A percentile compares a stretch with the other conserved stretches of the same genome.
Conservation (phyloP, 2,797 vertebrate genomes). For the Chelonia mydas region DNA sequence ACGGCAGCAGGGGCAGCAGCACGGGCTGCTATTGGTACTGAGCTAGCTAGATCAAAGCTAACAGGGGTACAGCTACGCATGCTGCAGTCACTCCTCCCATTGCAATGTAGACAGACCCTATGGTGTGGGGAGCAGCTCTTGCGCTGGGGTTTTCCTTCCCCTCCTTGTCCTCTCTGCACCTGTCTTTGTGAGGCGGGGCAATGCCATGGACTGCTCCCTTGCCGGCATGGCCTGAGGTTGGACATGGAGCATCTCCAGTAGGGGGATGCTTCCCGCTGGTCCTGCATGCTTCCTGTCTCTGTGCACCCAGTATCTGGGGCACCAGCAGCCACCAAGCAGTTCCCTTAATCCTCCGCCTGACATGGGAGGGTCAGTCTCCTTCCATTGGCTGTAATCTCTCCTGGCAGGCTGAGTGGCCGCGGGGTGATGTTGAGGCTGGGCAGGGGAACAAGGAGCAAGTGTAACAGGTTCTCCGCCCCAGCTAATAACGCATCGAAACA, state of each 20-base stretch:
- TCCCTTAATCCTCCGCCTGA: not conserved
- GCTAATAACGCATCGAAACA: not conserved
- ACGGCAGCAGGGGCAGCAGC: too few species aligned
- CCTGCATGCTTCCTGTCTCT: not conserved
- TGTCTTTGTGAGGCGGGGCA: not conserved
- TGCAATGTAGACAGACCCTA: too few species aligned
- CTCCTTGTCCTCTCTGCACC: not conserved
- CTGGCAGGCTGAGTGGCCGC: not conserved
- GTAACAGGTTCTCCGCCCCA: not conserved
- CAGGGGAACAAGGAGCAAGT: not conserved
- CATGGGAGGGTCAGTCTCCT: not conserved
- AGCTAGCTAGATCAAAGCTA: too few species aligned
- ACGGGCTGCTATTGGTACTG: too few species aligned
- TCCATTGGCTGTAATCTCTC: not conserved
- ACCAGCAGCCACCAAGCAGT: not conserved
- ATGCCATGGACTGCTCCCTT: not conserved
- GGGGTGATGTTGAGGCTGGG: not conserved
- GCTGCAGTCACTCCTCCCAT: too few species aligned
- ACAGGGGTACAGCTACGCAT: too few species aligned
- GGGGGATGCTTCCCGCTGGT: not conserved
- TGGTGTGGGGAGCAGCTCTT: too few species aligned
- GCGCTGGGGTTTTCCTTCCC: accelerated
- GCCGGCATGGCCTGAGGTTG: not conserved
- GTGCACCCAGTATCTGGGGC: not conserved
- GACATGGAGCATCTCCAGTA: too few species aligned